Percentiles rank a stretch among this genome's conserved stretches.
Evolutionary conservation across 2,113 vertebrate species (phyloP).

Genomic region (Sclerurus mexicanus): DNA sequence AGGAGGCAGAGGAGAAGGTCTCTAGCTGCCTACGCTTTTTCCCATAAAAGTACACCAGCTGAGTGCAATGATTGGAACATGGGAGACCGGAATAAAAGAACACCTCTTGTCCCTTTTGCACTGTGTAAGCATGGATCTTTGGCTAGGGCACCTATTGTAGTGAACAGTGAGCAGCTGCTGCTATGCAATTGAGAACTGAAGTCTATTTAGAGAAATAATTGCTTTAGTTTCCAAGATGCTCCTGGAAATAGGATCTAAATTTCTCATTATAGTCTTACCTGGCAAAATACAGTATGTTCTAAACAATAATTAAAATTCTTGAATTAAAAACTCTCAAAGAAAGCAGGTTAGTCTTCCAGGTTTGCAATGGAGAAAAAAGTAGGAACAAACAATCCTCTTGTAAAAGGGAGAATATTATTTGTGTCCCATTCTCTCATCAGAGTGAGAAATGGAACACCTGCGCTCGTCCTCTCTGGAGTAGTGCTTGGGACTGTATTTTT

Average conservation of each 20-base stretch:
- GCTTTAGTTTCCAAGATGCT: slow-evolving; percentile 49
- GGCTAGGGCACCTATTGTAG: slow-evolving; percentile 4
- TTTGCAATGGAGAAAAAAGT: neutral
- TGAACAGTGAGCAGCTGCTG: slow-evolving; percentile 44
- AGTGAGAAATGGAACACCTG: slow-evolving; percentile 50
- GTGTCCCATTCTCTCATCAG: neutral
- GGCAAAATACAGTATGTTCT: slow-evolving; percentile 47
- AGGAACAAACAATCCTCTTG: slow-evolving; percentile 43
- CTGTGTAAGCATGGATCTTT: slow-evolving; percentile 1
- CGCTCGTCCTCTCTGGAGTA: neutral
- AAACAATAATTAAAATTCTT: slow-evolving; percentile 39
- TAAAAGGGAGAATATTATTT: neutral
- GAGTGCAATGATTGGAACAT: neutral
- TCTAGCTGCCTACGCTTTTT: neutral
- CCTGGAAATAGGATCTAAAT: slow-evolving; percentile 49
- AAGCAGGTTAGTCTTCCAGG: slow-evolving; percentile 9
- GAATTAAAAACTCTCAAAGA: slow-evolving; percentile 45
- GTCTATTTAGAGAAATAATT: slow-evolving; percentile 61
- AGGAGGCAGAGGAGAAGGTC: neutral
- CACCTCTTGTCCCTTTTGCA: neutral
- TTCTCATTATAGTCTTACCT: slow-evolving; percentile 36
- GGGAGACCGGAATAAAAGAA: neutral
- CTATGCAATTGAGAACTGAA: slow-evolving; percentile 17
- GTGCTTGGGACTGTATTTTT: neutral
- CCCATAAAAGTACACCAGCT: neutral